Evolutionary conservation across 2,888 invertebrate genomes (phyloP).

Genomic region (Formica aserva): DNA sequence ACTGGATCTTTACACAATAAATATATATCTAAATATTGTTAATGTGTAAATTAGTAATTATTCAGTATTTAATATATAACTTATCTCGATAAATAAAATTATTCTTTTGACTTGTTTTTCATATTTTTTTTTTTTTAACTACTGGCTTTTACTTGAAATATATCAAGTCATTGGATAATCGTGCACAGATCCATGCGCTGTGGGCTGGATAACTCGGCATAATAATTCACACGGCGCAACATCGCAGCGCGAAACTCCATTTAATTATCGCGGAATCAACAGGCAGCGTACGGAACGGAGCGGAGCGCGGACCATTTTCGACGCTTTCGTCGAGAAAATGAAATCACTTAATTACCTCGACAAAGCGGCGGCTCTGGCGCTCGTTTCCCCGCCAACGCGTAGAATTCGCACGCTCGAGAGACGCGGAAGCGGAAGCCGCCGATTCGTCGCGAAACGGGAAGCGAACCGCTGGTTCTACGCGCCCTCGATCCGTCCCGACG

Average conservation of each 20-base stretch:
- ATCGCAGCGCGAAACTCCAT: slow-evolving; percentile 56
- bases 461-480: slow-evolving; percentile 44
- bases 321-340: slow-evolving; percentile 56
- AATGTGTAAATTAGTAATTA: not conserved
- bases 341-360: slow-evolving; percentile 53
- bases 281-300: slow-evolving; percentile 43
- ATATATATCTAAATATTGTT: not conserved
- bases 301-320: slow-evolving; percentile 49
- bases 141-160: not conserved
- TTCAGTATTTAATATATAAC: not conserved
- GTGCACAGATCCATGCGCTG: slow-evolving; percentile 12
- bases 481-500: not conserved
- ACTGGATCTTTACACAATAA: not conserved
- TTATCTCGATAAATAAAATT: not conserved
- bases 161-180: slow-evolving; percentile 5
- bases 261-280: slow-evolving; percentile 54
- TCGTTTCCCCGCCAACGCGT: slow-evolving; percentile 41
- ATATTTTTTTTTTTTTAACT: not conserved
- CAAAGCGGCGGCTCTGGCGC: slow-evolving; percentile 41
- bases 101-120: not conserved
- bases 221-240: slow-evolving; percentile 63
- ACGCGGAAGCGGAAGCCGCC: slow-evolving; percentile 61
- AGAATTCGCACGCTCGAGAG: slow-evolving; percentile 52
- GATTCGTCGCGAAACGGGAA: slow-evolving; percentile 65
- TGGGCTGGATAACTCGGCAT: slow-evolving; percentile 33